Percentiles rank a stretch among this genome's conserved stretches.
Evolutionary conservation across 2,797 vertebrate species (phyloP).

Genomic region (Mycteria americana): DNA sequence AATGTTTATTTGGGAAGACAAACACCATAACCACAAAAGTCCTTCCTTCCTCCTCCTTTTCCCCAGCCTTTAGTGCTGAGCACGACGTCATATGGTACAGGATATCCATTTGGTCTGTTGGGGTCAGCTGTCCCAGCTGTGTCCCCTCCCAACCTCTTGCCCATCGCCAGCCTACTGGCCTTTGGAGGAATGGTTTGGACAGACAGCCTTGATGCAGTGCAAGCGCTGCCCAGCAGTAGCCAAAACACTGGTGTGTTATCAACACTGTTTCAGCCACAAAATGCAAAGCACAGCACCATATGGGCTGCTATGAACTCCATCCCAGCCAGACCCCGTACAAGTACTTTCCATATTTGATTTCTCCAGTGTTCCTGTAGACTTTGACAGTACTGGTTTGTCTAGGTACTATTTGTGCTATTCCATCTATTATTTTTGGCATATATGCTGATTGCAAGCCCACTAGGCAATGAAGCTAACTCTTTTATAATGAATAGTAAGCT

Average conservation of each 20-base stretch:
- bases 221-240: neutral
- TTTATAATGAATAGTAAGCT: neutral
- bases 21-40: neutral
- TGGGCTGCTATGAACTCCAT: neutral
- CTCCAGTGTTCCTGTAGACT: neutral
- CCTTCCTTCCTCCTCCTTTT: neutral
- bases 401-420: neutral
- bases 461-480: neutral
- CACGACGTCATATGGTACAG: fast-evolving
- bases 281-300: neutral
- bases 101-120: neutral
- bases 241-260: neutral
- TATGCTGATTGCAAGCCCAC: neutral
- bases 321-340: neutral
- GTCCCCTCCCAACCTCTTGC: neutral
- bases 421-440: neutral
- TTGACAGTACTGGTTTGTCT: neutral
- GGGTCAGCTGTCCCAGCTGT: neutral
- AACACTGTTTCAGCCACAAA: neutral
- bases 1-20: neutral
- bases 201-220: neutral
- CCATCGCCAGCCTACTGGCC: neutral
- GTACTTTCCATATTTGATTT: neutral
- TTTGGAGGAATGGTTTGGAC: neutral
- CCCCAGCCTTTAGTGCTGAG: neutral